Conservation (phyloP, 1,140 invertebrate species). For the Ctenoplectra terminalis region DNA sequence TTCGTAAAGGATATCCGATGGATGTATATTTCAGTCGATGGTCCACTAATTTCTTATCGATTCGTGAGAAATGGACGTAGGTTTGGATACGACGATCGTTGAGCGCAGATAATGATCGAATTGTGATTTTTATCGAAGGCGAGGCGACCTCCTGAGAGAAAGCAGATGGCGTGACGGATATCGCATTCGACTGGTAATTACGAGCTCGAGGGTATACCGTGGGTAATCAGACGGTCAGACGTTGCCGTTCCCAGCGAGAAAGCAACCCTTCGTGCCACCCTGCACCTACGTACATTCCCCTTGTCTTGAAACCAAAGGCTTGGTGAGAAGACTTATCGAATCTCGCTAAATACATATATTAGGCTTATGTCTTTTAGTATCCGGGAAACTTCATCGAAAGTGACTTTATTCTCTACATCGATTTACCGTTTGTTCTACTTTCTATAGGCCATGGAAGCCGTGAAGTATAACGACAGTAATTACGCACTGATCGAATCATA, state of each 20-base stretch:
- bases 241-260: slow-evolving; percentile 61
- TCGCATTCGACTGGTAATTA: slow-evolving; percentile 71
- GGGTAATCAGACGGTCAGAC: slow-evolving; percentile 67
- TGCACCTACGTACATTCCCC: slow-evolving; percentile 17
- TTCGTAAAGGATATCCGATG: background rate
- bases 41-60: background rate
- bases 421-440: slow-evolving; percentile 1
- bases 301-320: slow-evolving; percentile 33
- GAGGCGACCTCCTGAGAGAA: slow-evolving; percentile 53
- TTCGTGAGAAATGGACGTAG: background rate
- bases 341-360: slow-evolving; percentile 55
- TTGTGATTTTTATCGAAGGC: slow-evolving; percentile 7
- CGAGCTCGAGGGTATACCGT: slow-evolving; percentile 50
- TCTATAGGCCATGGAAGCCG: slow-evolving; percentile 5
- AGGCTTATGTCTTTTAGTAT: slow-evolving; percentile 37
- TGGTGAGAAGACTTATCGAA: slow-evolving; percentile 40
- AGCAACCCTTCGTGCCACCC: slow-evolving; percentile 38
- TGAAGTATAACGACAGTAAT: background rate
- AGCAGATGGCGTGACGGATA: slow-evolving; percentile 74
- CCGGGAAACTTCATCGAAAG: slow-evolving; percentile 33
- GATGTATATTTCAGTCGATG: background rate
- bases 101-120: background rate
- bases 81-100: background rate
- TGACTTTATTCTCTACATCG: slow-evolving; percentile 37
- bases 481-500: background rate